Percentiles rank a stretch among this genome's conserved stretches.
Evolutionary conservation across 2,113 vertebrate species (phyloP).

Genomic region (Heterocephalus glaber): DNA sequence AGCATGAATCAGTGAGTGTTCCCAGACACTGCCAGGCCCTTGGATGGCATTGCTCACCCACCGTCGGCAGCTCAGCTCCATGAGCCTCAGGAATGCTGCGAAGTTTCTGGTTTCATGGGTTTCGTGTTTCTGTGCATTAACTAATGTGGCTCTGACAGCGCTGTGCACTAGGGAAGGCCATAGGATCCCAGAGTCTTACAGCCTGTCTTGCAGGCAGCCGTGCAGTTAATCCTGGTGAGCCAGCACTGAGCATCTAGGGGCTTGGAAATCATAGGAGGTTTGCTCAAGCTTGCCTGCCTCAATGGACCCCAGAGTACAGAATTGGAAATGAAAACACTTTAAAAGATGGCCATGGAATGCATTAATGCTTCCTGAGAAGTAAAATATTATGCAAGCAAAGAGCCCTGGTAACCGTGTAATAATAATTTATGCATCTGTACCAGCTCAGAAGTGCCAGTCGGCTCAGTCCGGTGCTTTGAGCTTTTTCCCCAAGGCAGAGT

Average conservation of each 20-base stretch:
- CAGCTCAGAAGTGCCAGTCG: conserved; percentile 41
- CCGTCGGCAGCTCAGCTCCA: background rate
- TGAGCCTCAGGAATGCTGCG: background rate
- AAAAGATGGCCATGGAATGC: background rate
- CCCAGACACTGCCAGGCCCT: background rate
- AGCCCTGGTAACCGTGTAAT: conserved; percentile 14
- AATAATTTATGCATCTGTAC: background rate
- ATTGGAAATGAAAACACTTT: background rate
- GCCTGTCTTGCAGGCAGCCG: too few relatives aligned
- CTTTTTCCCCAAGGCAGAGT: conserved; percentile 19
- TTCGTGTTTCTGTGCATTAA: background rate
- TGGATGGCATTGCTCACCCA: conserved; percentile 15
- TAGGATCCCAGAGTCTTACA: background rate
- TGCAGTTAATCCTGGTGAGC: background rate
- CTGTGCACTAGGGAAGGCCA: accelerated
- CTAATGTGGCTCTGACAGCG: background rate
- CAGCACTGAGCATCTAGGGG: background rate
- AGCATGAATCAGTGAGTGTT: background rate
- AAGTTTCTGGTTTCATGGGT: conserved; percentile 27
- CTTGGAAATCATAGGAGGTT: background rate
- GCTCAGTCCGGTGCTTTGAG: background rate
- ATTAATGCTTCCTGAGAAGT: conserved; percentile 18
- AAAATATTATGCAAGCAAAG: conserved; percentile 16
- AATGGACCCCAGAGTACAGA: background rate
- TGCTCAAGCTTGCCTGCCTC: background rate